Conservation (phyloP, 2,113 vertebrate species). For the Hyperopisus bebe region DNA sequence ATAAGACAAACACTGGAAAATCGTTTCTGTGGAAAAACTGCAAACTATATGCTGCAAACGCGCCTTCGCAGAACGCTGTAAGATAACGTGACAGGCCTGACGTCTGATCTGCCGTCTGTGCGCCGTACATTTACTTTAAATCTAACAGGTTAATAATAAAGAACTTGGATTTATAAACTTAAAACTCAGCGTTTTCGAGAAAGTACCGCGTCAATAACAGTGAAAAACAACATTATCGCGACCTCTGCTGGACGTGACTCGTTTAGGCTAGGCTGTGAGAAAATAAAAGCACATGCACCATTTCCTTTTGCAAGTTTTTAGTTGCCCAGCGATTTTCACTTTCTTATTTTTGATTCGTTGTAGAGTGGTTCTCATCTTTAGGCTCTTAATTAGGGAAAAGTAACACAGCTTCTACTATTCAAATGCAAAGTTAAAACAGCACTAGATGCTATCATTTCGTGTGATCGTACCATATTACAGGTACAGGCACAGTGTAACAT, state of each 20-base stretch:
- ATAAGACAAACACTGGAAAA: neutral
- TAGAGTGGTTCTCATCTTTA: neutral
- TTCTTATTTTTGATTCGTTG: neutral
- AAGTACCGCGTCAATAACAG: conserved; percentile 20
- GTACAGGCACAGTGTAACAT: conserved; percentile 33
- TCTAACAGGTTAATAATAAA: neutral
- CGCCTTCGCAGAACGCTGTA: neutral
- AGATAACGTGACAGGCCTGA: neutral
- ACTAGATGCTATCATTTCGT: neutral
- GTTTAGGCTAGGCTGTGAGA: neutral
- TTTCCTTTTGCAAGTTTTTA: neutral
- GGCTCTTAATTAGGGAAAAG: neutral
- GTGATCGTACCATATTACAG: neutral
- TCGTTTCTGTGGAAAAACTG: neutral
- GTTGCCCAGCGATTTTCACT: neutral
- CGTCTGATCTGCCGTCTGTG: neutral
- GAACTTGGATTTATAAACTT: neutral
- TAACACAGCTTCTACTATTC: neutral
- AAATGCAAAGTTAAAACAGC: neutral
- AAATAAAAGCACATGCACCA: neutral
- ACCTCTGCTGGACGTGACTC: conserved; percentile 44
- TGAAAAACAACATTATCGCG: conserved; percentile 19
- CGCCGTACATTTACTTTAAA: neutral
- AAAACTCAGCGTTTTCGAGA: conserved; percentile 39
- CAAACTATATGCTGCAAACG: neutral